Conservation (phyloP, 2,888 invertebrate species). For the Oscheius myriophilus region DNA sequence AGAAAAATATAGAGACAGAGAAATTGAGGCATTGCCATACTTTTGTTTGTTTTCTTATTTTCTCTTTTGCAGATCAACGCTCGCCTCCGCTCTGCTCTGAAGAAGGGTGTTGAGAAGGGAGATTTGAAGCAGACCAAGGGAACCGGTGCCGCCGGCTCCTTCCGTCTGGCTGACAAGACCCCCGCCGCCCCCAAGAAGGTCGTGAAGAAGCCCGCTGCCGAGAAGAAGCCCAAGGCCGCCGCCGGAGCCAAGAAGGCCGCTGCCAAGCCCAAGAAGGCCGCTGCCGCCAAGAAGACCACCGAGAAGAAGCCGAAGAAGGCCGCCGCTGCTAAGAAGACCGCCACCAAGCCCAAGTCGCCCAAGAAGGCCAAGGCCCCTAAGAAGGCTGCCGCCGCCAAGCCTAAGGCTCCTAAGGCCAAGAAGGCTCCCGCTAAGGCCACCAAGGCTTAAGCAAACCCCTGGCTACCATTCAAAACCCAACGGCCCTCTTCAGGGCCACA, state of each 20-base stretch:
- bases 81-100: conserved; percentile 72
- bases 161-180: conserved; percentile 51
- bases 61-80: conserved; percentile 65
- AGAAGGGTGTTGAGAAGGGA: conserved; percentile 71
- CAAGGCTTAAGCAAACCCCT: conserved; percentile 14
- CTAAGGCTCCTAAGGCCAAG: conserved; percentile 28
- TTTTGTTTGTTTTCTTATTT: neutral
- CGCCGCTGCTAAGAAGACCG: conserved; percentile 31
- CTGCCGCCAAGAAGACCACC: conserved; percentile 35
- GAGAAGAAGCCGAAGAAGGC: conserved; percentile 37
- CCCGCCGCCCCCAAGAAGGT: conserved; percentile 26
- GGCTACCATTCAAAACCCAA: conserved; percentile 41
- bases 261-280: conserved; percentile 29
- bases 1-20: too few species aligned
- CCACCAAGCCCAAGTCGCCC: conserved; percentile 32
- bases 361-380: conserved; percentile 41
- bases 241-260: conserved; percentile 31
- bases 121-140: conserved; percentile 70
- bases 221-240: conserved; percentile 46
- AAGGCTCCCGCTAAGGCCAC: conserved; percentile 29
- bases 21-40: neutral
- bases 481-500: conserved; percentile 61
- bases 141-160: conserved; percentile 60
- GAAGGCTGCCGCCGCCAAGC: conserved; percentile 33
- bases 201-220: conserved; percentile 38